Evolutionary conservation across 1,140 invertebrate genomes (phyloP).

Genomic region (Zeugodacus cucurbitae): DNA sequence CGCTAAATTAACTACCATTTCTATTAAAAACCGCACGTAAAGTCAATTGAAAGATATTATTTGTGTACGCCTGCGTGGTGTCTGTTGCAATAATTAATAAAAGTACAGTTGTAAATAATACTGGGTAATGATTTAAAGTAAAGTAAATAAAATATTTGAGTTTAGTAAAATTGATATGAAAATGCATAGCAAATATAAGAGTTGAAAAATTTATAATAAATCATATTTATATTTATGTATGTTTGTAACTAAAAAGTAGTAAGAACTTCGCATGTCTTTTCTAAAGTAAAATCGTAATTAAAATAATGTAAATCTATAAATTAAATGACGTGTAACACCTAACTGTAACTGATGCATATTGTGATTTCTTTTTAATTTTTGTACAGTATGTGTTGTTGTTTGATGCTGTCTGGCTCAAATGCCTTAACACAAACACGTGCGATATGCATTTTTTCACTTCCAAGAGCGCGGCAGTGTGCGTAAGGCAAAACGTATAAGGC

Average conservation of each 20-base stretch:
- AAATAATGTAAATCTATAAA: constrained; percentile 21
- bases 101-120: background rate
- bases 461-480: background rate
- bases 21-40: background rate
- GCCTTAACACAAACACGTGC: background rate
- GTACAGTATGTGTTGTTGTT: constrained; percentile 2
- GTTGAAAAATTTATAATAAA: background rate
- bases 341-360: background rate
- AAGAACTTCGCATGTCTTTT: background rate
- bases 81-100: background rate
- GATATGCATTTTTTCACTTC: background rate
- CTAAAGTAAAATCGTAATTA: background rate
- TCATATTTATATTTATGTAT: background rate
- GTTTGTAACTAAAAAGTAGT: background rate
- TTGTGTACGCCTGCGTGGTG: background rate
- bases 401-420: background rate
- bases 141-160: background rate
- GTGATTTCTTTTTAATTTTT: constrained; percentile 23
- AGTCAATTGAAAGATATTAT: background rate
- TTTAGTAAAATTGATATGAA: background rate
- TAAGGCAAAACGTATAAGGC: background rate
- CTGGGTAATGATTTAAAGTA: background rate
- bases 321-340: background rate
- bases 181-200: constrained; percentile 23
- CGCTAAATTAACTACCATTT: background rate